A percentile compares a stretch with the other conserved stretches of the same genome.
Conservation (phyloP, 2,888 invertebrate species). For the Lottia gigantea region DNA sequence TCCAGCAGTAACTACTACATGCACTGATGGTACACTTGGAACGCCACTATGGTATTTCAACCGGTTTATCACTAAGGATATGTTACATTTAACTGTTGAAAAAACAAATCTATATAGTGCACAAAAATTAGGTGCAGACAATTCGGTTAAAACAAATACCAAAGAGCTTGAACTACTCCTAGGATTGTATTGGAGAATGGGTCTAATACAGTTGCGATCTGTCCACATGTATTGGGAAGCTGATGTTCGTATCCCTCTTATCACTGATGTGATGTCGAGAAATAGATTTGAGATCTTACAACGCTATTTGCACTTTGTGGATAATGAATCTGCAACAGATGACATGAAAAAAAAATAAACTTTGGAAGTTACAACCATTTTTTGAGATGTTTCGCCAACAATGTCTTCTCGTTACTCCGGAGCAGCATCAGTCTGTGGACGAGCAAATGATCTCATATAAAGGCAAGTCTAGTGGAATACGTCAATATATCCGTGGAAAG, state of each 20-base stretch:
- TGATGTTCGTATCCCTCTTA: conserved; percentile 19
- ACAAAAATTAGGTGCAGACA: no score
- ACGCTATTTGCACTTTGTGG: conserved; percentile 25
- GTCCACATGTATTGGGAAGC: conserved; percentile 27
- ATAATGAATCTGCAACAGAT: conserved; percentile 20
- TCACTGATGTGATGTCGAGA: conserved; percentile 30
- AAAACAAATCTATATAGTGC: no score
- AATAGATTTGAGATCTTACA: conserved; percentile 27
- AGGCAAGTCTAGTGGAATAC: conserved; percentile 32
- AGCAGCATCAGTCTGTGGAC: conserved; percentile 48
- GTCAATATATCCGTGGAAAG: conserved; percentile 28
- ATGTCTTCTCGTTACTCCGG: conserved; percentile 41
- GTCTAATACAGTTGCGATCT: conserved; percentile 23
- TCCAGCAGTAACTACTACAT: no score
- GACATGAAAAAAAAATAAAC: conserved; percentile 4
- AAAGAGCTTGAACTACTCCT: conserved; percentile 29
- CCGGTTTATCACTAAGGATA: no score
- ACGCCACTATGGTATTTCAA: no score
- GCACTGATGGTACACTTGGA: no score
- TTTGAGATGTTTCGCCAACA: conserved; percentile 22
- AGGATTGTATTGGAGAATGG: conserved; percentile 33
- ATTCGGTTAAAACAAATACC: not conserved
- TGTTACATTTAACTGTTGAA: no score
- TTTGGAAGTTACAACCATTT: conserved; percentile 23
- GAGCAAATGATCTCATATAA: conserved; percentile 56